These are phyloP conservation scores for Drosophila nannoptera DNA, from an alignment of 1,140 invertebrate genomes.

Conservation along the genomic window DNA sequence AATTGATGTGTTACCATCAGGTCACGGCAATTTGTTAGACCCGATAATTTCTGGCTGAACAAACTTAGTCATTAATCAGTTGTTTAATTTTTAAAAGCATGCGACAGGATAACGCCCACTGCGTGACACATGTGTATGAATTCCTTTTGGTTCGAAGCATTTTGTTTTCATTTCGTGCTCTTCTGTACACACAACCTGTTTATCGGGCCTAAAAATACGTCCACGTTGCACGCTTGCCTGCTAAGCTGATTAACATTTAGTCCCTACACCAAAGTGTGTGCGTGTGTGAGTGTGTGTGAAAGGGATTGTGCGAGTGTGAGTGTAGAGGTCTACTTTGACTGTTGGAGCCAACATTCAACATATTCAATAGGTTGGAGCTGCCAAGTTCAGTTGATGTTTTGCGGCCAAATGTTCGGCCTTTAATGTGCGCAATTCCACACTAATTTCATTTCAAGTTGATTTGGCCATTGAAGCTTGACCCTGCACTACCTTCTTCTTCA, in stretches of 20 bases:
- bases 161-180: conserved; percentile 24
- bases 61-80: conserved; percentile 71
- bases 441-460: conserved; percentile 70
- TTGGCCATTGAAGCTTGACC: conserved; percentile 34
- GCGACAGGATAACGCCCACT: conserved; percentile 33
- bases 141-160: conserved; percentile 8
- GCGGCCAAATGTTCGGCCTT: conserved; percentile 33
- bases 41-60: conserved; percentile 64
- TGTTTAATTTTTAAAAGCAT: conserved; percentile 70
- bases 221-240: conserved; percentile 10
- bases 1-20: conserved; percentile 58
- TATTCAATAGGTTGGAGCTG: conserved; percentile 28
- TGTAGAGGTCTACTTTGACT: conserved; percentile 33
- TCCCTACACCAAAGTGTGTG: conserved; percentile 4
- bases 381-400: conserved; percentile 5
- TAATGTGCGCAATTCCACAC: conserved; percentile 47
- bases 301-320: conserved; percentile 25
- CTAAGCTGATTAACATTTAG: conserved; percentile 73
- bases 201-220: conserved; percentile 37
- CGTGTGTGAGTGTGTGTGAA: conserved; percentile 28
- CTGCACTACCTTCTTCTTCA: not conserved
- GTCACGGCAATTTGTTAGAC: conserved; percentile 59
- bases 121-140: conserved; percentile 5
- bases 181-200: conserved; percentile 30
- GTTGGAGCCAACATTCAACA: conserved; percentile 19